Evolutionary conservation across 2,113 vertebrate genomes (phyloP).

Genomic region (Patagioenas fasciata): DNA sequence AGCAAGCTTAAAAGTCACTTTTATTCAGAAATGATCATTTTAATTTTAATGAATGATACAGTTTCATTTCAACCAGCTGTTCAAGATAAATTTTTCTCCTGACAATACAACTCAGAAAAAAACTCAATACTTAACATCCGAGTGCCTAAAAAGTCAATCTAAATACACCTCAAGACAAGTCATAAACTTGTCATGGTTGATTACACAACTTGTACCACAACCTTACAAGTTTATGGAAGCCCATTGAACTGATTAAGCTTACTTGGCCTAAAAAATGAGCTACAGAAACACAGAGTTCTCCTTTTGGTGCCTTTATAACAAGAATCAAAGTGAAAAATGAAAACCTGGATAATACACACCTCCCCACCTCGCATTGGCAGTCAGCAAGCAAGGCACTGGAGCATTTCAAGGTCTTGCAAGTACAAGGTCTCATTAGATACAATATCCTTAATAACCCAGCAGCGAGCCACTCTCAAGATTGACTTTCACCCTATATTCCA

Average conservation of each 20-base stretch:
- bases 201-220: conserved; percentile 50
- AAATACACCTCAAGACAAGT: conserved; percentile 46
- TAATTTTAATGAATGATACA: conserved; percentile 3
- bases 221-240: not conserved
- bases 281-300: not conserved
- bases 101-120: conserved; percentile 15
- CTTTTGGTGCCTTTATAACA: not conserved
- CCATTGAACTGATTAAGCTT: not conserved
- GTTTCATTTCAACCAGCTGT: not conserved
- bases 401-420: conserved; percentile 65
- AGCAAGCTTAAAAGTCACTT: conserved; percentile 48
- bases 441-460: conserved; percentile 48
- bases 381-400: conserved; percentile 8
- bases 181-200: conserved; percentile 41
- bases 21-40: conserved; percentile 38
- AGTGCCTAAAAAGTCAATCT: conserved; percentile 46
- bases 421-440: conserved; percentile 62
- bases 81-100: conserved; percentile 38
- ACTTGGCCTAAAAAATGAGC: conserved; percentile 3
- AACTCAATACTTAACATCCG: not conserved
- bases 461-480: conserved; percentile 57
- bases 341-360: conserved; percentile 9
- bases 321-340: conserved; percentile 25
- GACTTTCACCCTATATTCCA: conserved; percentile 34
- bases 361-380: not conserved